Base-by-base conservation (phyloP, 2,888 invertebrate species). In the Agrenia bidenticulata region DNA sequence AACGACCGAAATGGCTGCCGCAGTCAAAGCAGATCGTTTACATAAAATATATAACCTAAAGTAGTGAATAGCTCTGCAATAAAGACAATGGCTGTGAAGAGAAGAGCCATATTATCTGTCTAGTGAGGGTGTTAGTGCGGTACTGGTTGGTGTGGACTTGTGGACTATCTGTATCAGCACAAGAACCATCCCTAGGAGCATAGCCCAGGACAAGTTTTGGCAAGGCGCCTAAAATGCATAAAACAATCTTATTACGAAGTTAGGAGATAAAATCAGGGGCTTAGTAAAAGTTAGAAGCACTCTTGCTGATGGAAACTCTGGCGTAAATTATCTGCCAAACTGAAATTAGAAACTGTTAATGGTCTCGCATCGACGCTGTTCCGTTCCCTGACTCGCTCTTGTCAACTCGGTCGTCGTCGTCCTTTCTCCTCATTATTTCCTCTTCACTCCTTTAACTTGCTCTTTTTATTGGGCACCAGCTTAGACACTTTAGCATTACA, bases 291-390 rank as follows among this genome's bases (percentile, higher is more conserved):
- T 73, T 72, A 70, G 70, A 64, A 74, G 71, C 66, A 66, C 66
- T 69, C 66, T 69, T 73, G 74, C 69, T 73, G 74, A 76, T 76
- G 73, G 72, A 76, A 72, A 74, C 73, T 72, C 67, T 70, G 72
- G 72, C 74, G 75, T 73, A 73, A 76, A 76, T 76, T 76, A 75
- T 75, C 76, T 76, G 75, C 75, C 76, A 76, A 76, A 76, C 74
- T 73, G 72, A 73, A 74, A 76, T 74, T 76, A 74, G 72, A 72
- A 74, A 74, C 76, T 76, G 76, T 76, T 76, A 76, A 76, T 75
- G 73, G 74, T 73, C 73, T 68, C 74, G 72, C 74, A 75, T 74
- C 73, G 73, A 73, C 73, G 73, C 74, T 72, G 68, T 72, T 70
- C 69, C 73, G 59, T 70, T 68, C 67, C 64, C 53, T 69, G 65